Conservation (phyloP, 2,113 vertebrate genomes). For the Gopherus flavomarginatus region DNA sequence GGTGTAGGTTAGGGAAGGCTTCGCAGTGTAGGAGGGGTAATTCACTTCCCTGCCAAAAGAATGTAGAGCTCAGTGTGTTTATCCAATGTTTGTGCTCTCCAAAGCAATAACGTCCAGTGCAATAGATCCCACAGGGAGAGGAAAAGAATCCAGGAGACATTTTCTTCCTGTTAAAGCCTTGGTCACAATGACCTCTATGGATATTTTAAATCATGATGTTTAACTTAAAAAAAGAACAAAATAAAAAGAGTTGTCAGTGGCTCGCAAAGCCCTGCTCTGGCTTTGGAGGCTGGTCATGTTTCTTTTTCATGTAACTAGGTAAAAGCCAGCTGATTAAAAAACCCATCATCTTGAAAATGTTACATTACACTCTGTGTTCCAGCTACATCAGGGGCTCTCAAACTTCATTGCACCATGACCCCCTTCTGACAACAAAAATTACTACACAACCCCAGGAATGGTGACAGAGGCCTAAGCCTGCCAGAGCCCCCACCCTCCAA, state of each 20-base stretch:
- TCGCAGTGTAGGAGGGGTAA: not conserved
- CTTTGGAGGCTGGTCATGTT: not conserved
- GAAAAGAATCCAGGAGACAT: constrained; percentile 27
- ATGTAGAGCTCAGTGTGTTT: not conserved
- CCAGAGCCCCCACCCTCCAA: no score
- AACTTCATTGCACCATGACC: no score
- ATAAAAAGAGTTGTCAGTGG: constrained; percentile 1
- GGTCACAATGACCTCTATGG: constrained; percentile 54
- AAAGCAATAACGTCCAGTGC: constrained; percentile 47
- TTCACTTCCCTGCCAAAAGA: not conserved
- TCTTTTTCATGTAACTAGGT: constrained; percentile 15
- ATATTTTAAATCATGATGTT: constrained; percentile 4
- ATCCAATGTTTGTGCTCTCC: not conserved
- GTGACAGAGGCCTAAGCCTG: no score
- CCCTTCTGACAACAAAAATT: no score
- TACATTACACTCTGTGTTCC: not conserved
- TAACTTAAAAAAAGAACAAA: not conserved
- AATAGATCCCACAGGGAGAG: constrained; percentile 28
- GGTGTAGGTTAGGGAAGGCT: not conserved
- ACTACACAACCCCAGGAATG: no score
- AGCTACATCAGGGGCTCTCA: not conserved
- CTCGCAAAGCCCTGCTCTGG: not conserved
- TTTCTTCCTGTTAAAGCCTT: constrained; percentile 10
- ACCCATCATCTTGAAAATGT: constrained; percentile 15
- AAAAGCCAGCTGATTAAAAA: constrained; percentile 18